A percentile compares a stretch with the other conserved stretches of the same genome.
phyloP scores from a whole-genome alignment of 2,888 invertebrate species.

The Netelia melanura region DNA sequence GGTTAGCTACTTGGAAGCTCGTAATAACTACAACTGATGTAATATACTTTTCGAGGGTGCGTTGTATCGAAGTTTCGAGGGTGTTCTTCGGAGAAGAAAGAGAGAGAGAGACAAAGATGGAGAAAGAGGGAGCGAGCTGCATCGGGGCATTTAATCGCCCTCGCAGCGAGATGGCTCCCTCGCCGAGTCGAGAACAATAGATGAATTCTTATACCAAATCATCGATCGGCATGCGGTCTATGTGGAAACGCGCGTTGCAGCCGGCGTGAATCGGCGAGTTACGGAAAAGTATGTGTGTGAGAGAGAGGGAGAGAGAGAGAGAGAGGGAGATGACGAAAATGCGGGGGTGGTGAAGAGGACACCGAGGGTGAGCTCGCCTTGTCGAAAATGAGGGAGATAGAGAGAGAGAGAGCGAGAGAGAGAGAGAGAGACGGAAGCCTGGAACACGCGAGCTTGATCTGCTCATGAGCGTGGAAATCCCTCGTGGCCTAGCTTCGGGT shows the following conservation, averaged over 20 bases:
- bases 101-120: neutral
- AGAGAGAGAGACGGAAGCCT: slow-evolving; percentile 66
- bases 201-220: slow-evolving; percentile 64
- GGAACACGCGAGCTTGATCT: slow-evolving; percentile 82
- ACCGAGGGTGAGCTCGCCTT: slow-evolving; percentile 6
- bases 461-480: slow-evolving; percentile 84
- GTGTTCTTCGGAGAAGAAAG: slow-evolving; percentile 18
- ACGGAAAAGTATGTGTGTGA: slow-evolving; percentile 70
- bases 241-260: slow-evolving; percentile 47
- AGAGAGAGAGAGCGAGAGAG: slow-evolving; percentile 72
- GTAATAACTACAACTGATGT: slow-evolving; percentile 58
- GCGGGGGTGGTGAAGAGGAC: slow-evolving; percentile 50
- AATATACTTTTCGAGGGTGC: slow-evolving; percentile 50
- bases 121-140: slow-evolving; percentile 8
- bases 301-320: slow-evolving; percentile 69
- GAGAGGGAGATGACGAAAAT: slow-evolving; percentile 66
- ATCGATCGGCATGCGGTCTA: slow-evolving; percentile 69
- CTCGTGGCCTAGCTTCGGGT: slow-evolving; percentile 82
- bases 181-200: slow-evolving; percentile 59
- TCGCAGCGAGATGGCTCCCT: slow-evolving; percentile 57
- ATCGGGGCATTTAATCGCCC: slow-evolving; percentile 65
- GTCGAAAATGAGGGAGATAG: slow-evolving; percentile 48
- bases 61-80: slow-evolving; percentile 31
- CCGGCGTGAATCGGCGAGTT: slow-evolving; percentile 58
- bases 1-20: slow-evolving; percentile 55